phyloP scores from a whole-genome alignment of 2,888 invertebrate genomes.

The Theretra japonica region DNA sequence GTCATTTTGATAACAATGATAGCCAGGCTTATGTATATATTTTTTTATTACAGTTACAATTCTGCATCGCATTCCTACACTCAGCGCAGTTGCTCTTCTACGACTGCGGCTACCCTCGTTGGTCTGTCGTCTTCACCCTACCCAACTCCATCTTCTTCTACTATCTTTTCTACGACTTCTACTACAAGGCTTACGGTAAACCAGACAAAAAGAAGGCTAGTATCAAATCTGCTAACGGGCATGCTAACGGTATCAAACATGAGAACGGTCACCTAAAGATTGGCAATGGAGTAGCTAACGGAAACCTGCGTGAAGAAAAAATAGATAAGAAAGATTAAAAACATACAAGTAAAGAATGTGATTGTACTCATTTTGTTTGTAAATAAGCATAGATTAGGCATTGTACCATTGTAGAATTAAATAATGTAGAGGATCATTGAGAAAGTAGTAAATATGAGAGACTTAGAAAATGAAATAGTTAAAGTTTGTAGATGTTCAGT shows the following conservation, averaged over 20 bases:
- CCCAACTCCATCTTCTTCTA: conserved; percentile 97
- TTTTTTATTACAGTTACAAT: conserved; percentile 90
- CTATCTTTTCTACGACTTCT: conserved; percentile 96
- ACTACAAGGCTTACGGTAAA: conserved; percentile 89
- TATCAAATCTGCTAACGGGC: conserved; percentile 44
- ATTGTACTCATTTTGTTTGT: conserved; percentile 9
- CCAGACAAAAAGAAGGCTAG: conserved; percentile 58
- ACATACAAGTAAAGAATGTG: neutral
- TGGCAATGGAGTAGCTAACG: neutral
- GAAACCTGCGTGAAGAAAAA: conserved; percentile 44
- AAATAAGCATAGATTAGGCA: neutral
- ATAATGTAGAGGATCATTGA: neutral
- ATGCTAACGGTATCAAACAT: neutral
- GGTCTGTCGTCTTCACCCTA: conserved; percentile 92
- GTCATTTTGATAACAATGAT: neutral
- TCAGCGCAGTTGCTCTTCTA: conserved; percentile 93
- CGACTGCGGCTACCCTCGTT: conserved; percentile 95
- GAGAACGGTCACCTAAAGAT: conserved; percentile 35
- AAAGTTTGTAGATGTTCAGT: neutral
- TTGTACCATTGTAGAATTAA: conserved; percentile 1
- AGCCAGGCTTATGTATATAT: conserved; percentile 22
- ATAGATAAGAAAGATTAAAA: conserved; percentile 33
- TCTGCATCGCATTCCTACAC: conserved; percentile 94
- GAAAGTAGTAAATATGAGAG: neutral
- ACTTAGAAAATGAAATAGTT: neutral